Conservation (phyloP, 2,888 invertebrate genomes). For the Chaitophorus viminalis region DNA sequence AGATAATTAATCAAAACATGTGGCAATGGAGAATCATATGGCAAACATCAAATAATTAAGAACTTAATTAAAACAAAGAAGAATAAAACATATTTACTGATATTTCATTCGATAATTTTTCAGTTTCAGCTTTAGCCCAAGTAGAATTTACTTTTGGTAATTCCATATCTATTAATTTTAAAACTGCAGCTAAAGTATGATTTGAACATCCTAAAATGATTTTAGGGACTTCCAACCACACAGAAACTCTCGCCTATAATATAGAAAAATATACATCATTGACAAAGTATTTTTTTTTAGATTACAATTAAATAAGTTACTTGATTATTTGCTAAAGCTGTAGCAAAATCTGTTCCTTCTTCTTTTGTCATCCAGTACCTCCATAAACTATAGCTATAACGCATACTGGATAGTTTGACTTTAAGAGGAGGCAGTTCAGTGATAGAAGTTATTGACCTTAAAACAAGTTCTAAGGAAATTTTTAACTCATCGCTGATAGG, state of each 20-base stretch:
- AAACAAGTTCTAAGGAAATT: constrained; percentile 69
- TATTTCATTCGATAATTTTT: constrained; percentile 73
- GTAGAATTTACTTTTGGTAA: constrained; percentile 74
- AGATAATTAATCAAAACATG: too few species aligned
- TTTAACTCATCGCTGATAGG: constrained; percentile 77
- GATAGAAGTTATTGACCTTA: constrained; percentile 33
- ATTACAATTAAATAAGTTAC: constrained; percentile 66
- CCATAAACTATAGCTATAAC: constrained; percentile 77
- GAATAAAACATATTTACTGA: constrained; percentile 69
- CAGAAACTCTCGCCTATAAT: constrained; percentile 64
- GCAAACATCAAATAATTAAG: not conserved
- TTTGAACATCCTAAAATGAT: constrained; percentile 73
- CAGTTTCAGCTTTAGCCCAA: constrained; percentile 75
- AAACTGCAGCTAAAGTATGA: constrained; percentile 76
- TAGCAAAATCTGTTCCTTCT: constrained; percentile 70
- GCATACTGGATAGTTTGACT: constrained; percentile 68
- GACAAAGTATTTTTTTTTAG: not conserved
- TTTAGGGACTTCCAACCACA: constrained; percentile 67
- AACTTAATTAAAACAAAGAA: constrained; percentile 8
- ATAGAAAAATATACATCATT: not conserved
- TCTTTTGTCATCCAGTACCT: constrained; percentile 81
- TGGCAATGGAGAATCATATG: too few species aligned
- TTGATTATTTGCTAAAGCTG: constrained; percentile 74
- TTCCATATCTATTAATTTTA: constrained; percentile 75
- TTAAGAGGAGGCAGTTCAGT: constrained; percentile 64